Base-by-base conservation (phyloP, 1,140 invertebrate species). In the Stenopsyche tienmushanensis region DNA sequence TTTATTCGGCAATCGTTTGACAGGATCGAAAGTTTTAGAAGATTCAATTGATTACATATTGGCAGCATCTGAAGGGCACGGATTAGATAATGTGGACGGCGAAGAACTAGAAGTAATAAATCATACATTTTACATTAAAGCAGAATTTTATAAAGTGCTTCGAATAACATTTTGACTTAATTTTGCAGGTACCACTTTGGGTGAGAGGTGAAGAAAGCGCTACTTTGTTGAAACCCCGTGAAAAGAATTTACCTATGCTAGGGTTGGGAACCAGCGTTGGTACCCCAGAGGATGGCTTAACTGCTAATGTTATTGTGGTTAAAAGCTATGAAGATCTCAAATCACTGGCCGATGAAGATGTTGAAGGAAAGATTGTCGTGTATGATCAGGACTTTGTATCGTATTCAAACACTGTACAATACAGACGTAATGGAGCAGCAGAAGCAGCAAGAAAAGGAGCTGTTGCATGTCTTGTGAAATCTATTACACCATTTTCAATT, bases 401-500 rank as follows among this genome's bases (percentile, higher is more conserved):
- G 10, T 91, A 91, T 72, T 82, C 80, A 0, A 65, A 79, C 68
- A 81, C 72, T 13, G 77, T 75, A 1, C n/a, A 65, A 24, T 91
- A 90, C 72, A 75, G 88, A 70, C 62, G 67, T 7, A 18, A 67
- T 1, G 87, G 85, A 18, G 88, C 89, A 1, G 70, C 78, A 1
- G 79, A 76, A 74, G 86, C 85, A 10, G 80, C 88, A 1, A 82
- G 84, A 76, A 75, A 82, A 18, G 90, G 90, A 7, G 90, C 84
- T 1, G 82, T 90, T 9, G 90, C 88, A 1, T 79, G 83, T 1
- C 74, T 93, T 8, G 81, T 91, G 3, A 77, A 84, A 60, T 90
- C 88, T 8, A 77, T 91, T 0, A 85, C 88, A 1, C 87, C 88
- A 13, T 87, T 86, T 73, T 90, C 86, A 0, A 77, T 89, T 20